Evolutionary conservation across 2,113 vertebrate species (phyloP), one percentile per base, ranked within the genome.

Genomic region (Malurus melanocephalus): DNA sequence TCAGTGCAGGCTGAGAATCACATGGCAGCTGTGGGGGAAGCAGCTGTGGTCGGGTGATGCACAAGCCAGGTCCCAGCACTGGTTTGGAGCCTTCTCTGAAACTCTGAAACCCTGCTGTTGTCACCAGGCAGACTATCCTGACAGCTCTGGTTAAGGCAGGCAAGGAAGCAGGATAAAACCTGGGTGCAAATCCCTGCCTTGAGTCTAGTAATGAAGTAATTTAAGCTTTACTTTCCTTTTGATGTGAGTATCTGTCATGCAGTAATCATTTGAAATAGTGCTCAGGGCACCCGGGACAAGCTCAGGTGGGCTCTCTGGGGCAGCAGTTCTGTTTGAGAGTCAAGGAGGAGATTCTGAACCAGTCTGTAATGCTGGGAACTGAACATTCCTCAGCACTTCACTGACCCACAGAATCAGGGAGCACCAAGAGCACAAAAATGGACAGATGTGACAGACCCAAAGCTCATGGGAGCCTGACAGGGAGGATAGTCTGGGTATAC

Each of bases 401-500:
- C 16, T 52, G 46, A 26, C 23, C 24, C 1, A 0, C 46, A 27
- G 57, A 64, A 56, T 27, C 2, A 2, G 21, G n/a, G n/a, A 71
- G 30, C 45, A 67, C 26, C 1, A 4, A 8, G 7, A 42, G 78
- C 65, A 55, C 65, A 35, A 5, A 46, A 59, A 32, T 6, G 35
- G 62, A 6, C 20, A n/a, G 40, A 21, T 56, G 48, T 38, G 66
- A 33, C 42, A 55, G 24, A 33, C 4, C 7, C 38, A 2, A 3
- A 7, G 27, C 15, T 24, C 20, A 23, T 27, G 53, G 10, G 20
- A 28, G 15, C 35, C 38, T 28, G 18, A 26, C 7, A 38, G 42
- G 40, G 8, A 6, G 59, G 69, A 27, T 0, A 0, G 11, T 26
- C 33, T 24, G 20, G n/a, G 5, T 3, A 2, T 22, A 6, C 21